Base-by-base conservation (phyloP, 2,888 invertebrate species). In the Campoplex capitator region DNA sequence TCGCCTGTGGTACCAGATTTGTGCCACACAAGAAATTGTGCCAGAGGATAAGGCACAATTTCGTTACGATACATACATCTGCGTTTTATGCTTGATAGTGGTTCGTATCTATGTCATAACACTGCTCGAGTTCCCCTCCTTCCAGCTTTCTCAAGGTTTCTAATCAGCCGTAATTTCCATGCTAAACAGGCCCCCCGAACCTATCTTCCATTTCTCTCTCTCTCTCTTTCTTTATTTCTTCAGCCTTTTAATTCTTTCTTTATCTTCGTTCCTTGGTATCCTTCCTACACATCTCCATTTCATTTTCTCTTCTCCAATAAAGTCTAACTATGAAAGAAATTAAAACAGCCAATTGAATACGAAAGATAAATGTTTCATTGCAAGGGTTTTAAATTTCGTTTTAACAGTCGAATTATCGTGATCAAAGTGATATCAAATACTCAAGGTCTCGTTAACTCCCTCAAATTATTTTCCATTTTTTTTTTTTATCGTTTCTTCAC, bases 91-190 rank as follows among this genome's bases (percentile, higher is more conserved):
- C 71, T 71, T 67, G 80, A 85, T 86, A 73, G 58, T 32, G 48
- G 79, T 80, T 77, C 73, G 83, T 83, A 86, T 83, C 80, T 86
- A 51, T 77, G 77, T 83, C 80, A 86, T 86, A 83, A 86, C 86
- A 86, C 85, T 54, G 79, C 54, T 79, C 78, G 81, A 83, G 85
- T 58, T 82, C 68, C 74, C 65, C 71, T 73, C 42, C 73, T 65
- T 65, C 73, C 16, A 45, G 62, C 58, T 79, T 80, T 76, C 56
- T 71, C 76, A 75, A 48, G 48, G 58, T 78, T 67, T 45, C 67
- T 86, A 86, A 83, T 86, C 80, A 86, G 70, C 83, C 83, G 73
- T 86, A 86, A 86, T 86, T 83, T 77, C 80, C 80, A 80, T 83
- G 83, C 80, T 83, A 83, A 86, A 38, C 38, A 38, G 38, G 38